Base-by-base conservation (phyloP, 2,113 vertebrate genomes). In the Ellobius talpinus region DNA sequence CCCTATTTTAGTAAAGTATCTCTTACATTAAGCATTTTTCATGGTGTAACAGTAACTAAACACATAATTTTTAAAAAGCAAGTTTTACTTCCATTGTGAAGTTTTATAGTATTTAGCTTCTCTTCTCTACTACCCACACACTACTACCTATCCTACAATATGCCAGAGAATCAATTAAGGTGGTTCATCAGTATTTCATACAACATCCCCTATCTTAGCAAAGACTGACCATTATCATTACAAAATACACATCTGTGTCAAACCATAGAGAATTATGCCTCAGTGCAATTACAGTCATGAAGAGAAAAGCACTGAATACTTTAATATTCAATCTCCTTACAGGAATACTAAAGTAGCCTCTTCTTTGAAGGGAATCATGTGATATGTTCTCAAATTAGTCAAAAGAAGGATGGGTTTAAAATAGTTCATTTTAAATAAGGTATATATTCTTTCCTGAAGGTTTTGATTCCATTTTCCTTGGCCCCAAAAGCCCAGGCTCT, bases 201-300 rank as follows among this genome's bases (percentile, higher is more conserved):
- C 88, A 97, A 77, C 58, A 87, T 90, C n/a, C 65, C 86, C 65
- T 79, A 58, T 81, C 93, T 93, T 93, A 76, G 84, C 42, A 87
- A 97, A 97, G 97, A 96, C 36, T 95, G 95, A 97, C 98, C 93
- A 78, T 95, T 96, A 96, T 95, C 96, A 93, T 92, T 93, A 91
- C 88, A 97, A 96, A 97, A 97, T 97, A 95, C 79, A 96, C 91
- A 92, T 95, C 93, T 93, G 52, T 91, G 85, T 97, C 95, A 97
- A 89, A 96, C 89, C 87, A 82, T 17, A 26, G 91, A 97, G 87
- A 94, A 97, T 96, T 97, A 96, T 50, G 91, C 96, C 86, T 95
- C 88, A 63, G 81, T 97, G 92, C 92, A 89, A 73, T 95, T 97
- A 93, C 14, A 79, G 90, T 61, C 94, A 89, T 87, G 95, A 95